Conservation (phyloP, 2,888 invertebrate genomes). For the Cacoxenus indagator region DNA sequence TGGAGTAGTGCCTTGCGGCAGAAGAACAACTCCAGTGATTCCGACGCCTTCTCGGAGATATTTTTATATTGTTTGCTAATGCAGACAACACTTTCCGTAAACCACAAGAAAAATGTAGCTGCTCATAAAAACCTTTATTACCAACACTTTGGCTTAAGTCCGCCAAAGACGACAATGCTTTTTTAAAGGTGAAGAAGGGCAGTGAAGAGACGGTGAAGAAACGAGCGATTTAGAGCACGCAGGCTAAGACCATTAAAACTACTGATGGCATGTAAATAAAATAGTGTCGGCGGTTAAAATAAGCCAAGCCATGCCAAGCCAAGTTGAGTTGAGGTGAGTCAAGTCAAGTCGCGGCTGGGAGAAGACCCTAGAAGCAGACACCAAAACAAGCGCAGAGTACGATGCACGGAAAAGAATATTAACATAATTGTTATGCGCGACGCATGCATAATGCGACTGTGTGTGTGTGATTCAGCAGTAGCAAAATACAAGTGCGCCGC, state of each 20-base stretch:
- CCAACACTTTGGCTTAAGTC: conserved; percentile 51
- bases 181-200: not conserved
- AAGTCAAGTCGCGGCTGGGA: too few species aligned
- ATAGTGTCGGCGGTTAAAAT: conserved; percentile 48
- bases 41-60: not conserved
- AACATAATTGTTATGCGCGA: conserved; percentile 62
- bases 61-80: conserved; percentile 8
- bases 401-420: conserved; percentile 43
- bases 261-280: conserved; percentile 63
- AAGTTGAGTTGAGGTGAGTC: conserved; percentile 41
- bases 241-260: conserved; percentile 56
- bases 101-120: not conserved
- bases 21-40: not conserved
- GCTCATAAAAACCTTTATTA: conserved; percentile 40
- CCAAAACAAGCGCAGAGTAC: too few species aligned
- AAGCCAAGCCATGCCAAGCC: conserved; percentile 57
- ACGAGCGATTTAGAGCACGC: not conserved
- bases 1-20: too few species aligned
- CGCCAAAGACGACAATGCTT: conserved; percentile 11
- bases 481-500: not conserved
- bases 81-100: not conserved
- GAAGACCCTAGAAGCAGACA: too few species aligned
- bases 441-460: conserved; percentile 54
- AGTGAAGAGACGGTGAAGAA: not conserved
- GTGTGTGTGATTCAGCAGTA: not conserved